Evolutionary conservation across 2,888 invertebrate genomes (phyloP).

Genomic region (Adelphocoris suturalis): DNA sequence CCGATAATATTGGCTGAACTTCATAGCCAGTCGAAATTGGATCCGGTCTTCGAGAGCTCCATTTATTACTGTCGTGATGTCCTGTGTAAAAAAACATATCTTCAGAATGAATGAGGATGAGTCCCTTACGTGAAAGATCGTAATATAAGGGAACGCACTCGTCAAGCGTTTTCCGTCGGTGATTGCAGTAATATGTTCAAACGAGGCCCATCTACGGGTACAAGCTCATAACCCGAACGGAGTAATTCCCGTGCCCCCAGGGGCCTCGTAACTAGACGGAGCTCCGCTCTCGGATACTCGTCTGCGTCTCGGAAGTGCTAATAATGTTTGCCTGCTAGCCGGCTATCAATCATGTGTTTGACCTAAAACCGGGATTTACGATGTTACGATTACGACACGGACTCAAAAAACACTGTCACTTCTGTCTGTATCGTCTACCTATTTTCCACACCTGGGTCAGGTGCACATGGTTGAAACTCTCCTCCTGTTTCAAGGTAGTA

Average conservation of each 20-base stretch:
- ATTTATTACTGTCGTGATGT: no score
- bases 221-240: constrained; percentile 9
- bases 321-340: constrained; percentile 15
- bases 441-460: not conserved
- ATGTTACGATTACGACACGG: not conserved
- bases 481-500: not conserved
- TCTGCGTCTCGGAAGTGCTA: constrained; percentile 9
- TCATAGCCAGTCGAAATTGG: no score
- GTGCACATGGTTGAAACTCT: not conserved
- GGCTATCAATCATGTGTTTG: constrained; percentile 34
- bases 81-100: no score
- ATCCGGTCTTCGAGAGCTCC: no score
- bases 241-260: constrained; percentile 20
- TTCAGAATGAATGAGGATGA: not conserved
- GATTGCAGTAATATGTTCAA: not conserved
- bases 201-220: not conserved
- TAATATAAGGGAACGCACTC: not conserved
- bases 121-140: not conserved
- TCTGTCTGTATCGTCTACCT: no score
- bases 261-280: not conserved
- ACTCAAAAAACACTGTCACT: not conserved
- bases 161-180: not conserved
- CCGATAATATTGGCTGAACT: no score
- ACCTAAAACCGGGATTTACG: not conserved
- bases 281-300: not conserved